Base-by-base conservation (phyloP, 2,888 invertebrate species). In the Spodoptera picta region DNA sequence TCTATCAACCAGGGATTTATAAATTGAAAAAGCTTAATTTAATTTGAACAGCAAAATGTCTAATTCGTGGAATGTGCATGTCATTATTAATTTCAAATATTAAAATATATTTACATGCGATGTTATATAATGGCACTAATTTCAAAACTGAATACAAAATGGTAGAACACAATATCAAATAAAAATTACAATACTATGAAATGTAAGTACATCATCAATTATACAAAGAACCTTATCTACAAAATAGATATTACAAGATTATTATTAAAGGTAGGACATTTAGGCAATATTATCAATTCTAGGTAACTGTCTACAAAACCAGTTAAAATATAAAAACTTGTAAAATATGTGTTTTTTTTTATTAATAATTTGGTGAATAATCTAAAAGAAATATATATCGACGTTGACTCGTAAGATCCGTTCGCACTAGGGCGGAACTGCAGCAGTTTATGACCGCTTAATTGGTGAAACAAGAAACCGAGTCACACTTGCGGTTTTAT, bases 171-270 rank as follows among this genome's bases (percentile, higher is more conserved):
- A 46, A 14, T n/a, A 43, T 14, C 9, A 49, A 62, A 36, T 43
- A 42, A 43, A 45, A 52, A 7, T 48, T n/a, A 69, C 0, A 75
- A 52, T 42, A 70, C 46, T 54, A 24, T 23, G 24, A 42, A 62
- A 14, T 36, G n/a, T 70, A 70, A 75, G 70, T 70, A 70, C 70
- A 75, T 50, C 46, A 71, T 54, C 14, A 56, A 63, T 75, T 75
- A 57, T 57, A 49, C n/a, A 56, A 44, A 60, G 6, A 57, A 56
- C 9, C 46, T 45, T 57, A 50, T 62, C 24, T 54, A 51, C 14
- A 51, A 75, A 71, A 53, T 56, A 53, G 43, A 36, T 9, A 36
- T 53, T 62, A 51, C 47, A 71, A 63, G 56, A 41, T 56, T 70
- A 36, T 36, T 9, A 36, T 36, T 6, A 36, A 36, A 9, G 36